A percentile compares a stretch with the other conserved stretches of the same genome.
Evolutionary conservation across 2,797 vertebrate genomes (phyloP).

Genomic region (Antrozous pallidus): DNA sequence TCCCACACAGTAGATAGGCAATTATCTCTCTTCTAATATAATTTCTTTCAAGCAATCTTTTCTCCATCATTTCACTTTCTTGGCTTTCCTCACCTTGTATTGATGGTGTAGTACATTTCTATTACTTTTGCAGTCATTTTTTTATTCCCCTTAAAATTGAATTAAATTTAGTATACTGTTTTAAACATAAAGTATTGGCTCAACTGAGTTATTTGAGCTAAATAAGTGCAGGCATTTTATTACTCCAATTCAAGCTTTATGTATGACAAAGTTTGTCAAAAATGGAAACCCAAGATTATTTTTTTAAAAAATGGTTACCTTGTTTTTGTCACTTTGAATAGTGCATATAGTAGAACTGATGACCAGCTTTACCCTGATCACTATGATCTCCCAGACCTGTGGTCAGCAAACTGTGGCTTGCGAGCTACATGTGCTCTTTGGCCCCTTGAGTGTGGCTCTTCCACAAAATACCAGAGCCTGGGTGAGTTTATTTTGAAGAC

Average conservation of each 20-base stretch:
- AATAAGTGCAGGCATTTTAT: not conserved
- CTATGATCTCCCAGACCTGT: not conserved
- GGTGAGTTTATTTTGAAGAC: no score
- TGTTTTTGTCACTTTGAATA: not conserved
- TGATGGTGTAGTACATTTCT: slow-evolving; percentile 28
- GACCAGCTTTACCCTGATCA: not conserved
- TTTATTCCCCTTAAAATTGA: slow-evolving; percentile 28
- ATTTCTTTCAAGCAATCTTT: slow-evolving; percentile 31
- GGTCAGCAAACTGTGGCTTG: no score
- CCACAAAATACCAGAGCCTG: no score
- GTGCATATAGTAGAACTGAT: not conserved
- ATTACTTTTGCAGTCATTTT: slow-evolving; percentile 8
- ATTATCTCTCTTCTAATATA: slow-evolving; percentile 40
- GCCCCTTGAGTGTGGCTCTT: no score
- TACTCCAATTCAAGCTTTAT: not conserved
- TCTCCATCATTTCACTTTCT: slow-evolving; percentile 14
- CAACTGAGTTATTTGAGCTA: slow-evolving; percentile 35
- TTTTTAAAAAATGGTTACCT: not conserved
- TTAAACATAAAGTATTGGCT: slow-evolving; percentile 18
- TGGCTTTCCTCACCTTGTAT: not conserved
- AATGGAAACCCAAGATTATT: not conserved
- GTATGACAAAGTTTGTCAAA: not conserved
- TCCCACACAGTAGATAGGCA: not conserved
- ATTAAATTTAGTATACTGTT: slow-evolving; percentile 32
- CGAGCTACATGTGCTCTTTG: no score